A percentile compares a stretch with the other conserved stretches of the same genome.
Conservation (phyloP, 2,888 invertebrate genomes). For the Drosophila monieri region DNA sequence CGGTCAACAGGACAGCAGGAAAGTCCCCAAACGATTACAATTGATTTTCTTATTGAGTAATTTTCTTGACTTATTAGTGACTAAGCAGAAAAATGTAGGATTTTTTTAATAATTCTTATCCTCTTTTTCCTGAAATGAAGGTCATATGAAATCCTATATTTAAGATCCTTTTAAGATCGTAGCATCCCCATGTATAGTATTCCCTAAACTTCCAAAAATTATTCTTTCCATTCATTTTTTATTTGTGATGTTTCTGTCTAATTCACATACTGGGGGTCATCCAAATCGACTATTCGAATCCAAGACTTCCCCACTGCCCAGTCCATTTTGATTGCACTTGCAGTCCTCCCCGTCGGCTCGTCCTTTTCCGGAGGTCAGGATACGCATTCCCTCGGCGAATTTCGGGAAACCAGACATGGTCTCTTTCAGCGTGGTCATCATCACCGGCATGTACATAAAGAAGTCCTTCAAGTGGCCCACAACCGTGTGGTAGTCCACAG, state of each 20-base stretch:
- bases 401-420: conserved; percentile 82
- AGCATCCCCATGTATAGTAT: too few species aligned
- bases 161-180: too few species aligned
- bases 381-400: conserved; percentile 78
- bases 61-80: background rate
- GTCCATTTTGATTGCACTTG: conserved; percentile 62
- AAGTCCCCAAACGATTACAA: conserved; percentile 14
- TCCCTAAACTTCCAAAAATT: background rate
- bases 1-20: conserved; percentile 22
- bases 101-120: background rate
- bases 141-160: too few species aligned
- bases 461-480: conserved; percentile 81
- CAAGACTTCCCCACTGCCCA: conserved; percentile 60
- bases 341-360: conserved; percentile 69
- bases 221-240: background rate
- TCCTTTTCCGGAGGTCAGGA: conserved; percentile 68
- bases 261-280: conserved; percentile 28
- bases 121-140: background rate
- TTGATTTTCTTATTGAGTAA: conserved; percentile 33
- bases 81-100: background rate
- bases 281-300: conserved; percentile 66
- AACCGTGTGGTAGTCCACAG: conserved; percentile 78
- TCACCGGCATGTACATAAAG: conserved; percentile 82
- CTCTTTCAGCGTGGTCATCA: conserved; percentile 81
- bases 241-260: conserved; percentile 13